Conservation (phyloP, 2,888 invertebrate species). For the Cephus runcator region DNA sequence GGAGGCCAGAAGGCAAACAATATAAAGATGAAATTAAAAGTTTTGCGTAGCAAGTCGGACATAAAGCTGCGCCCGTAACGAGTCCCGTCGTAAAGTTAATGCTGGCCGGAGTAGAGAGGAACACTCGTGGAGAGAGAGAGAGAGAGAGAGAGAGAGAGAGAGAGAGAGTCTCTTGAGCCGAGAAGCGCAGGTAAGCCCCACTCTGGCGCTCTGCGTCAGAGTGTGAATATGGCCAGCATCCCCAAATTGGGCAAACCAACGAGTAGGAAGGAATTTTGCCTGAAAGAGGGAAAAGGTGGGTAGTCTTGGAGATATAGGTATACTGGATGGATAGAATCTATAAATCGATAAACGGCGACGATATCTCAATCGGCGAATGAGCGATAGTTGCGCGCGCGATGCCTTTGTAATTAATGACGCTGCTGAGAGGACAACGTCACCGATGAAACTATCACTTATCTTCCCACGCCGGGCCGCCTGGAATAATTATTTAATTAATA, state of each 20-base stretch:
- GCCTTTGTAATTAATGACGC: neutral
- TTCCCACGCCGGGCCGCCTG: constrained; percentile 51
- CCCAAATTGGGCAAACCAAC: too few species aligned
- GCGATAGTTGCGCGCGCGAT: neutral
- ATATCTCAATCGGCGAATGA: neutral
- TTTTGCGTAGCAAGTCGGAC: constrained; percentile 29
- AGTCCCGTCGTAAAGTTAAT: constrained; percentile 28
- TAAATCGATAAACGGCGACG: too few species aligned
- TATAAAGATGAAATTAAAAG: constrained; percentile 48
- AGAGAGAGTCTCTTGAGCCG: neutral
- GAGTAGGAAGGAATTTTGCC: too few species aligned
- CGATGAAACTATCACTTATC: constrained; percentile 53
- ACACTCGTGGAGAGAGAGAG: neutral
- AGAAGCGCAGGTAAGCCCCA: too few species aligned
- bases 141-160: neutral
- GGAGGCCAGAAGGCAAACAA: constrained; percentile 32
- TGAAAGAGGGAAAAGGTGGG: too few species aligned
- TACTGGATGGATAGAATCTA: too few species aligned
- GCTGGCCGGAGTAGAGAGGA: neutral
- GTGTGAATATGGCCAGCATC: too few species aligned
- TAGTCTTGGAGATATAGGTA: too few species aligned
- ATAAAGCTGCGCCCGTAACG: constrained; percentile 25
- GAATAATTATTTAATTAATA: constrained; percentile 62
- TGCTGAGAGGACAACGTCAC: neutral
- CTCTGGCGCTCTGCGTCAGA: too few species aligned